Percentiles rank a stretch among this genome's conserved stretches.
These are phyloP conservation scores for Bombus difficillimus DNA, from an alignment of 1,140 invertebrate species.

Conservation along the genomic window DNA sequence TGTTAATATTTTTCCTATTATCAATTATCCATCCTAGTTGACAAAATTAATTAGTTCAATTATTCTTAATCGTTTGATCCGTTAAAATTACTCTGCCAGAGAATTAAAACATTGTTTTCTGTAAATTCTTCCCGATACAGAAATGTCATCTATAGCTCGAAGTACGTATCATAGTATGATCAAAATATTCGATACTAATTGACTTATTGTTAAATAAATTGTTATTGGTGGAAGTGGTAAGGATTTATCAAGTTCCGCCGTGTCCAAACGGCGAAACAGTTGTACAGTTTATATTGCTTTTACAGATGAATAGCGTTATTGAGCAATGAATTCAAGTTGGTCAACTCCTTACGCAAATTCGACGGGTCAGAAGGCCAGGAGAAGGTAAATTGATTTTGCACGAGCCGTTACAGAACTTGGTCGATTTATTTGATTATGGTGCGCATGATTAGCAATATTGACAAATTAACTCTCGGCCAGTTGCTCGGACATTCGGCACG, in stretches of 20 bases:
- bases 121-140: neutral
- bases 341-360: slow-evolving; percentile 68
- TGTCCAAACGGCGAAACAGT: neutral
- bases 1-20: neutral
- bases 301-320: slow-evolving; percentile 61
- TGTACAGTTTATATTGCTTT: slow-evolving; percentile 62
- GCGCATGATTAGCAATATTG: slow-evolving; percentile 74
- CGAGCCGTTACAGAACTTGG: slow-evolving; percentile 70
- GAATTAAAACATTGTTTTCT: neutral
- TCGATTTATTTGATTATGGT: slow-evolving; percentile 73
- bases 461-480: slow-evolving; percentile 71
- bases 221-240: neutral
- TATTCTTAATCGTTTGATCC: neutral
- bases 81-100: neutral
- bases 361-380: slow-evolving; percentile 60
- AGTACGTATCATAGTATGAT: neutral
- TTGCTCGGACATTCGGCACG: slow-evolving; percentile 65
- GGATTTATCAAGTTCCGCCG: neutral
- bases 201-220: neutral
- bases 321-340: slow-evolving; percentile 58
- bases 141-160: neutral
- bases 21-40: neutral
- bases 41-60: neutral
- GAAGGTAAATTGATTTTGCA: slow-evolving; percentile 72
- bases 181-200: neutral